Conservation (phyloP, 2,113 vertebrate genomes). For the Parus major region DNA sequence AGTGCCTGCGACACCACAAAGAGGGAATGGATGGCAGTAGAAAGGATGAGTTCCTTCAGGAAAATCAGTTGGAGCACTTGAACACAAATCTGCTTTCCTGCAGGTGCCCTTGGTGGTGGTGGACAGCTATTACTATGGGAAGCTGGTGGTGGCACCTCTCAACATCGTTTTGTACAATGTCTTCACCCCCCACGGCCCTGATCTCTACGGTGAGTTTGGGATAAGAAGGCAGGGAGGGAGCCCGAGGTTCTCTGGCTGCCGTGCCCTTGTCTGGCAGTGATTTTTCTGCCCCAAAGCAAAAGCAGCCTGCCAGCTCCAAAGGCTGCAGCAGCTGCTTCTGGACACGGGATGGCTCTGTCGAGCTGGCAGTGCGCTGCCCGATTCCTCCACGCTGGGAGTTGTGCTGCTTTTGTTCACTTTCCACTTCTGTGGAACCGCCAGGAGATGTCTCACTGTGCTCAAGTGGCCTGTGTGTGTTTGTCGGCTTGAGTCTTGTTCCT, state of each 20-base stretch:
- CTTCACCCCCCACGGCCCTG: slow-evolving; percentile 93
- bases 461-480: not conserved
- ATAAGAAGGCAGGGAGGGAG: not conserved
- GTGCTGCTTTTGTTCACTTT: not conserved
- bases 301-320: not conserved
- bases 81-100: not conserved
- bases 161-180: slow-evolving; percentile 97
- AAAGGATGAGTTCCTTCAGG: not conserved
- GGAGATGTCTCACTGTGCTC: not conserved
- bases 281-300: not conserved
- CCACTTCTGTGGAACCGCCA: not conserved
- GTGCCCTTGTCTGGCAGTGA: rapidly evolving
- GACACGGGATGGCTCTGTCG: slow-evolving; percentile 60
- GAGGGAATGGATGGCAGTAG: not conserved
- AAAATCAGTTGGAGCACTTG: not conserved
- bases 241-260: not conserved
- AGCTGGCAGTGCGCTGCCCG: not conserved
- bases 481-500: not conserved
- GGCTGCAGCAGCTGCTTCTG: not conserved
- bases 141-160: slow-evolving; percentile 90
- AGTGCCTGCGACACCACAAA: not conserved
- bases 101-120: slow-evolving; percentile 90
- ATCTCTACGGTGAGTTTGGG: slow-evolving; percentile 88
- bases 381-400: not conserved
- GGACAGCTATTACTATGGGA: slow-evolving; percentile 95